Evolutionary conservation across 2,113 vertebrate genomes (phyloP).

Genomic region (Engraulis encrasicolus): DNA sequence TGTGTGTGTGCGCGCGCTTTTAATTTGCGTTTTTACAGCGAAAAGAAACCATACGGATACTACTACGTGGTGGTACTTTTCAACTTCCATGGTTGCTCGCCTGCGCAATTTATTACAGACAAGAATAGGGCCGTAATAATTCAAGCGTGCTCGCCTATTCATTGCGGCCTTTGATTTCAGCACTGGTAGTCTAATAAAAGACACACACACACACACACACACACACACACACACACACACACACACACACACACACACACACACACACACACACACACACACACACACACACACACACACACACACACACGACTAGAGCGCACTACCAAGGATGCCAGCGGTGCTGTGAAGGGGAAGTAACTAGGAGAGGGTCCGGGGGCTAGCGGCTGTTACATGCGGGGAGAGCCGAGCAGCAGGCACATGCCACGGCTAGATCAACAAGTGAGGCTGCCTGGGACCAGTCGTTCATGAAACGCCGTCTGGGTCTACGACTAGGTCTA

Average conservation of each 20-base stretch:
- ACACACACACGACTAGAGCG: not conserved
- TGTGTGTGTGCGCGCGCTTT: no score
- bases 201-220: not conserved
- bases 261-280: not conserved
- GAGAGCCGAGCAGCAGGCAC: not conserved
- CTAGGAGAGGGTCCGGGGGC: not conserved
- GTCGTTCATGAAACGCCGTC: not conserved
- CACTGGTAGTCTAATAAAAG: not conserved
- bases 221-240: not conserved
- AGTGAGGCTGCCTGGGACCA: not conserved
- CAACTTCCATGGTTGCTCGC: not conserved
- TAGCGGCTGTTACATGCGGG: not conserved
- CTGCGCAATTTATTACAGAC: not conserved
- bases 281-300: not conserved
- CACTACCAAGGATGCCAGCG: conserved; percentile 7
- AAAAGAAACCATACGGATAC: not conserved
- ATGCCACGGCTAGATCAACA: conserved; percentile 14
- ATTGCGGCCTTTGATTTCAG: not conserved
- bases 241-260: not conserved
- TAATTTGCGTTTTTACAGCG: not conserved
- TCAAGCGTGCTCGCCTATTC: not conserved
- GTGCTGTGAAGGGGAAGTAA: conserved; percentile 22
- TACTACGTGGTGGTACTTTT: no score
- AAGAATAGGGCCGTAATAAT: not conserved
- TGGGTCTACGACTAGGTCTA: not conserved